phyloP scores from a whole-genome alignment of 2,113 vertebrate species.

The Cisticola juncidis region DNA sequence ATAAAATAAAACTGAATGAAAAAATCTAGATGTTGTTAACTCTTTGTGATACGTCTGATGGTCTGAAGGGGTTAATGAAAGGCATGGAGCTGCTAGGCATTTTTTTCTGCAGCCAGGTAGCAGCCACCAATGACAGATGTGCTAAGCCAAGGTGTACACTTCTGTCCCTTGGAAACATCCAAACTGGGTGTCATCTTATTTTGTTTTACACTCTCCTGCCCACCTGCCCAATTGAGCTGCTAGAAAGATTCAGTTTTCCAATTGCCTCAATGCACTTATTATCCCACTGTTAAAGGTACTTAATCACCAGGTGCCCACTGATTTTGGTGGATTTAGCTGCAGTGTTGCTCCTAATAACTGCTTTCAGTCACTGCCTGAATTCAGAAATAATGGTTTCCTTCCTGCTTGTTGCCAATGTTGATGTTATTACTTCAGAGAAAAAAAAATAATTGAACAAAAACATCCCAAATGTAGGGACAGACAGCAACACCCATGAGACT shows the following conservation, averaged over 20 bases:
- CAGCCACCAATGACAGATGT: background rate
- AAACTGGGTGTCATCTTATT: background rate
- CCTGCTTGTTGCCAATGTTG: background rate
- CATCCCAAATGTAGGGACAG: background rate
- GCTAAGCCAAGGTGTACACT: background rate
- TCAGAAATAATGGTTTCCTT: background rate
- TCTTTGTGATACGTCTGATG: background rate
- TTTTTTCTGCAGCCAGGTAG: background rate
- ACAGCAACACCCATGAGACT: accelerated
- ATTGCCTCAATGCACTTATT: background rate
- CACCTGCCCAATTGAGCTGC: background rate
- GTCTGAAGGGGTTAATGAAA: background rate
- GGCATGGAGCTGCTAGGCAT: background rate
- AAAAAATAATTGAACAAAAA: background rate
- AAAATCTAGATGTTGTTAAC: background rate
- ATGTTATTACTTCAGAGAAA: background rate
- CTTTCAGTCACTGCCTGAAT: background rate
- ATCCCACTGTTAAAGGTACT: background rate
- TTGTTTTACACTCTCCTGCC: background rate
- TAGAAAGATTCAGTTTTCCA: background rate
- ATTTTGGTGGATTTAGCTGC: background rate
- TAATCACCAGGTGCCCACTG: background rate
- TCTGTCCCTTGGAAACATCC: background rate
- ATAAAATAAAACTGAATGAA: background rate
- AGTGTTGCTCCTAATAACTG: background rate